Conservation (phyloP, 1,140 invertebrate species). For the Yoshiicerus persimilis region DNA sequence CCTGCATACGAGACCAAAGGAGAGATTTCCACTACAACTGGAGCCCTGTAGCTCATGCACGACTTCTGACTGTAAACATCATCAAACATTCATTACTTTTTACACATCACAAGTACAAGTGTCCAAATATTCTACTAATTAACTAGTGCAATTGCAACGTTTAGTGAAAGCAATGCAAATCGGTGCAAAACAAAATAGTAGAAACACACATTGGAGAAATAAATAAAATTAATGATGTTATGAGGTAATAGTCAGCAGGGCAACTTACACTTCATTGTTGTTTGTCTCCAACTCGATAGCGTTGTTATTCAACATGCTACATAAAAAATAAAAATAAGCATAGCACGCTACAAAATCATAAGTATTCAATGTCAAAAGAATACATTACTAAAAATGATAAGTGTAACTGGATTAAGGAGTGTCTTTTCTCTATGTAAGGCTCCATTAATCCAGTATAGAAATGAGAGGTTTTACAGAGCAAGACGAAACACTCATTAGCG, state of each 20-base stretch:
- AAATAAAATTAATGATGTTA: background rate
- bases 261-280: conserved; percentile 53
- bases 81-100: background rate
- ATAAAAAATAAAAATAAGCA: conserved; percentile 42
- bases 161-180: background rate
- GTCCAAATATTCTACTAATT: background rate
- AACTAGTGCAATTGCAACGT: background rate
- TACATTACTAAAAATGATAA: background rate
- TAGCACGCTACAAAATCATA: background rate
- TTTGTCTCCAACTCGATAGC: conserved; percentile 52
- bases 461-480: background rate
- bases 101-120: background rate
- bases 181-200: background rate
- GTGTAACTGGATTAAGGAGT: background rate
- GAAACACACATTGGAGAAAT: background rate
- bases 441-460: background rate
- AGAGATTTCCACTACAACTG: conserved; percentile 84
- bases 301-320: conserved; percentile 51
- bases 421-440: background rate
- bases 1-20: conserved; percentile 88
- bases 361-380: background rate
- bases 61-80: conserved; percentile 53
- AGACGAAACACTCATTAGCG: background rate
- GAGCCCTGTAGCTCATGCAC: conserved; percentile 57
- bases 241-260: background rate